Evolutionary conservation across 2,797 vertebrate species (phyloP).

Genomic region (Sebastes cheni): DNA sequence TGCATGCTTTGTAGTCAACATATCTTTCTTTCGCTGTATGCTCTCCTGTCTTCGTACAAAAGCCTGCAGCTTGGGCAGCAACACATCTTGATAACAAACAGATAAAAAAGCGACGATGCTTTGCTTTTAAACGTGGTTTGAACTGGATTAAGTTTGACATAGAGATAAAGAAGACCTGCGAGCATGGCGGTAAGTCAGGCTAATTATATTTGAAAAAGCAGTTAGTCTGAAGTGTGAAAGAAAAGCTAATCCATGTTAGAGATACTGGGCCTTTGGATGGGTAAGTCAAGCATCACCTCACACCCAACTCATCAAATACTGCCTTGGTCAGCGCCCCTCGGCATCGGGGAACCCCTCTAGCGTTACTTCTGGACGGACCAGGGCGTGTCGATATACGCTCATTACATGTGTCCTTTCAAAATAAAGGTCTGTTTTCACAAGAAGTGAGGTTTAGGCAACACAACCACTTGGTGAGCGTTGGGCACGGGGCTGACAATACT

Average conservation of each 20-base stretch:
- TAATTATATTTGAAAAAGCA: slow-evolving; percentile 1
- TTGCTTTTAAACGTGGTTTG: slow-evolving; percentile 15
- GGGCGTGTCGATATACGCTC: too few species aligned
- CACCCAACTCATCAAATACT: too few species aligned
- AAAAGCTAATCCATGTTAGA: not conserved
- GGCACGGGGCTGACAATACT: too few species aligned
- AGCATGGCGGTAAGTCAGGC: not conserved
- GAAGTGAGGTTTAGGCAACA: too few species aligned
- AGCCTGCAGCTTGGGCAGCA: not conserved
- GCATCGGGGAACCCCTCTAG: too few species aligned
- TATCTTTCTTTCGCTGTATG: not conserved
- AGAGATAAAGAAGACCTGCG: not conserved
- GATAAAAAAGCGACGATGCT: not conserved
- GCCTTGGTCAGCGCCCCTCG: too few species aligned
- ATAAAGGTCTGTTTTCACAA: too few species aligned
- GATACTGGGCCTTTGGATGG: not conserved
- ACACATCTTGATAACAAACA: slow-evolving; percentile 15
- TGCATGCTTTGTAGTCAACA: not conserved
- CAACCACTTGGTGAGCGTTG: too few species aligned
- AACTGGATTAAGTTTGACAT: not conserved
- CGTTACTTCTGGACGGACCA: too few species aligned
- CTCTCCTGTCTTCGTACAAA: not conserved
- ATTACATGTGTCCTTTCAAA: too few species aligned
- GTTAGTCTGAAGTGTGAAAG: not conserved
- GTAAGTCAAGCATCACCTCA: not conserved